Evolutionary conservation across 1,140 invertebrate genomes (phyloP).

Genomic region (Aphis craccivora): DNA sequence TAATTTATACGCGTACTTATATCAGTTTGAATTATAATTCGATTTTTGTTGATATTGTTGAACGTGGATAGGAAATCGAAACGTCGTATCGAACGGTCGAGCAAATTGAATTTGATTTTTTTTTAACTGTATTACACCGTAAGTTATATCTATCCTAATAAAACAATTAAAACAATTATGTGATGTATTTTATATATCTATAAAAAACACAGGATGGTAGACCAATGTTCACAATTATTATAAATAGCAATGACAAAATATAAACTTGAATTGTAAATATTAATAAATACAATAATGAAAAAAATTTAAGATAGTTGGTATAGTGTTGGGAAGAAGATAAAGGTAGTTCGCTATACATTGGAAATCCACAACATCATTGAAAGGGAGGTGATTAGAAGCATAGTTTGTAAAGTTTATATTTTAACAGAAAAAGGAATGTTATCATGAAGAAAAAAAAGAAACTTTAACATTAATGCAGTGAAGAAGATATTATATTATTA

Average conservation of each 20-base stretch:
- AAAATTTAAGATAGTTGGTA: background rate
- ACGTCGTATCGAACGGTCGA: background rate
- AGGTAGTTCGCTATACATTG: too few relatives aligned
- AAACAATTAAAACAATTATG: too few relatives aligned
- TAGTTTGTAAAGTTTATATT: background rate
- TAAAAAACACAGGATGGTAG: background rate
- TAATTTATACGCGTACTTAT: background rate
- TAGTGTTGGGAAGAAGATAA: too few relatives aligned
- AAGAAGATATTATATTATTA: background rate
- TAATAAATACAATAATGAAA: background rate
- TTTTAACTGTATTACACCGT: background rate
- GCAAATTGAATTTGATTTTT: background rate
- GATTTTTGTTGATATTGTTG: background rate
- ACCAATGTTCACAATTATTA: background rate
- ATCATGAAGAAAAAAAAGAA: background rate
- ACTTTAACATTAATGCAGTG: background rate
- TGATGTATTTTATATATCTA: background rate
- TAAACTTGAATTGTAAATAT: background rate
- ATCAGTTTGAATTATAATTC: constrained; percentile 14
- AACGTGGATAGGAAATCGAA: background rate
- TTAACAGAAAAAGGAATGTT: background rate
- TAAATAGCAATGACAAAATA: background rate
- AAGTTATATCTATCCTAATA: background rate
- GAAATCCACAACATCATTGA: too few relatives aligned
- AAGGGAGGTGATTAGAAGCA: background rate